phyloP scores from a whole-genome alignment of 2,888 invertebrate species.

The Protodeltote pygarga region DNA sequence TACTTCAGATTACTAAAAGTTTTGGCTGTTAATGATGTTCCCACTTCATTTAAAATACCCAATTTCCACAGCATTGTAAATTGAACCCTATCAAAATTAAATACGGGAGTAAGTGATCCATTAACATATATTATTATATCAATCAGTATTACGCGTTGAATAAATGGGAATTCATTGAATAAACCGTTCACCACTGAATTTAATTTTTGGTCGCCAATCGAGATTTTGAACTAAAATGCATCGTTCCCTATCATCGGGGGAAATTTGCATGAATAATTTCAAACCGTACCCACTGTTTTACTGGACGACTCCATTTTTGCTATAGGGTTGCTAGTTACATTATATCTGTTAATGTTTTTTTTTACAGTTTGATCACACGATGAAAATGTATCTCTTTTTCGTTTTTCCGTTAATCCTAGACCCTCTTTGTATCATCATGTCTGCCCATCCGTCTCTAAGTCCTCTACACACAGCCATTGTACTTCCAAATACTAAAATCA shows the following conservation, averaged over 20 bases:
- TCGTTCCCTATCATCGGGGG: constrained; percentile 56
- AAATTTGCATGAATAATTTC: constrained; percentile 68
- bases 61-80: constrained; percentile 28
- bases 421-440: no score
- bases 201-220: constrained; percentile 51
- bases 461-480: no score
- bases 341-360: background rate
- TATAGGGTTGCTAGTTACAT: constrained; percentile 16
- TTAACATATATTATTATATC: constrained; percentile 38
- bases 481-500: no score
- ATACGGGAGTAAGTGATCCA: constrained; percentile 21
- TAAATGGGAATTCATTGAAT: constrained; percentile 26
- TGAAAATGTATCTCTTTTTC: background rate
- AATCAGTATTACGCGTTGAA: constrained; percentile 24
- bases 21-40: no score
- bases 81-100: constrained; percentile 9
- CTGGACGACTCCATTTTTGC: constrained; percentile 52
- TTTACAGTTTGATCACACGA: background rate
- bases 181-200: constrained; percentile 38
- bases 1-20: no score
- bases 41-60: no score
- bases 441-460: no score
- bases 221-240: constrained; percentile 56
- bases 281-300: constrained; percentile 53
- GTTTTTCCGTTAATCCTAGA: no score